A percentile compares a stretch with the other conserved stretches of the same genome.
These are phyloP conservation scores for Chitala chitala DNA, from an alignment of 2,113 vertebrate species.

Conservation along the genomic window DNA sequence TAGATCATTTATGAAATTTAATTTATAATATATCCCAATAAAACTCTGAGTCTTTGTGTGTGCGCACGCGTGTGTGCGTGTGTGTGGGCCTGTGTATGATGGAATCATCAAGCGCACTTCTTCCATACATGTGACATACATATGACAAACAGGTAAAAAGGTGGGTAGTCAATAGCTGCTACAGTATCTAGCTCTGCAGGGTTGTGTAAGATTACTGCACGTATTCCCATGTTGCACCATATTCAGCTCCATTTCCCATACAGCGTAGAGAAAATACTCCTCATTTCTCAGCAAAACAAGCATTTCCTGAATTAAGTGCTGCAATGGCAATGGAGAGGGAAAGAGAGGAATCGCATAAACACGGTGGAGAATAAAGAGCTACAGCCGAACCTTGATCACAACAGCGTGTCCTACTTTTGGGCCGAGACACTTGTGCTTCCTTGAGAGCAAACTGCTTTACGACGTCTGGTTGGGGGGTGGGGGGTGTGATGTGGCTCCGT, in stretches of 20 bases:
- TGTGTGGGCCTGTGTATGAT: no score
- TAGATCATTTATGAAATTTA: no score
- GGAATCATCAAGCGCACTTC: no score
- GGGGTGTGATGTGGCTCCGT: no score
- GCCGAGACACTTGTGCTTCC: not conserved
- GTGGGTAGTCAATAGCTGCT: not conserved
- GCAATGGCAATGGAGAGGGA: not conserved
- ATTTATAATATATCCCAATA: no score
- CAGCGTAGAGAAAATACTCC: not conserved
- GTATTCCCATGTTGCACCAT: not conserved
- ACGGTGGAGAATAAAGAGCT: not conserved
- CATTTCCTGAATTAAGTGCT: not conserved
- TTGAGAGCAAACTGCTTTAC: not conserved
- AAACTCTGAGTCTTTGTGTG: no score
- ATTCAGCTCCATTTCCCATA: not conserved
- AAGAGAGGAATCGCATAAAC: not conserved
- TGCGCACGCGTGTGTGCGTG: no score
- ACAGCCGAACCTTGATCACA: slow-evolving; percentile 12
- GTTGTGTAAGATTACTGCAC: not conserved
- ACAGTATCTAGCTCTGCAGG: not conserved
- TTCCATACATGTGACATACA: not conserved
- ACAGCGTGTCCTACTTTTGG: not conserved
- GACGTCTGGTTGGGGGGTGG: not conserved
- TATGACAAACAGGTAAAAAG: not conserved
- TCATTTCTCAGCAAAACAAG: not conserved